These are phyloP conservation scores for Coranthus polyacanthus DNA, from an alignment of 2,797 vertebrate genomes.

Conservation along the genomic window DNA sequence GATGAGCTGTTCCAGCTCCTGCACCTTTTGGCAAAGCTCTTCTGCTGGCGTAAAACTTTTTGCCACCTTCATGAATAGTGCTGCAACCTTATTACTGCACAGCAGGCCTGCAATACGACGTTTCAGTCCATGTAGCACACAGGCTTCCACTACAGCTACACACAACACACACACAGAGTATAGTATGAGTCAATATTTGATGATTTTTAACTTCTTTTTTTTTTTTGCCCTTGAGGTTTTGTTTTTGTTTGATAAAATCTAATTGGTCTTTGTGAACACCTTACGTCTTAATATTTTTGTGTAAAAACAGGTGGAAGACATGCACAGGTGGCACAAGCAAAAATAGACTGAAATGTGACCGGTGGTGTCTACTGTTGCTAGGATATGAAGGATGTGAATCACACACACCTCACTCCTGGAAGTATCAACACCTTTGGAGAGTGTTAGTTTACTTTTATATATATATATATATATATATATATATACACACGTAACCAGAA, in stretches of 20 bases:
- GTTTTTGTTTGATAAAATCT: slow-evolving; percentile 10
- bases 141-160: slow-evolving; percentile 94
- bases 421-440: slow-evolving; percentile 64
- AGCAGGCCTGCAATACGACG: slow-evolving; percentile 94
- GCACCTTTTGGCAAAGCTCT: slow-evolving; percentile 94
- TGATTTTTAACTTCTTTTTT: background rate
- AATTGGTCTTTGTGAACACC: slow-evolving; percentile 8
- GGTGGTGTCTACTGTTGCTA: slow-evolving; percentile 71
- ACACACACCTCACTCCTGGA: slow-evolving; percentile 59
- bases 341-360: slow-evolving; percentile 59
- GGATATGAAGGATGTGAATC: slow-evolving; percentile 76
- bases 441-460: slow-evolving; percentile 40
- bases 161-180: slow-evolving; percentile 48
- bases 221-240: background rate
- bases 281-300: slow-evolving; percentile 6
- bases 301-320: slow-evolving; percentile 30
- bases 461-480: too few species aligned
- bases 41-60: slow-evolving; percentile 93
- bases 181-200: slow-evolving; percentile 29
- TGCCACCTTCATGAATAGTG: slow-evolving; percentile 96
- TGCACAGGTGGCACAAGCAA: slow-evolving; percentile 57
- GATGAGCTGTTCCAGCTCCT: slow-evolving; percentile 94
- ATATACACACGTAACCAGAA: too few species aligned
- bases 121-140: slow-evolving; percentile 92
- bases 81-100: slow-evolving; percentile 96